Evolutionary conservation across 2,888 invertebrate genomes (phyloP).

Genomic region (Cabera pusaria): DNA sequence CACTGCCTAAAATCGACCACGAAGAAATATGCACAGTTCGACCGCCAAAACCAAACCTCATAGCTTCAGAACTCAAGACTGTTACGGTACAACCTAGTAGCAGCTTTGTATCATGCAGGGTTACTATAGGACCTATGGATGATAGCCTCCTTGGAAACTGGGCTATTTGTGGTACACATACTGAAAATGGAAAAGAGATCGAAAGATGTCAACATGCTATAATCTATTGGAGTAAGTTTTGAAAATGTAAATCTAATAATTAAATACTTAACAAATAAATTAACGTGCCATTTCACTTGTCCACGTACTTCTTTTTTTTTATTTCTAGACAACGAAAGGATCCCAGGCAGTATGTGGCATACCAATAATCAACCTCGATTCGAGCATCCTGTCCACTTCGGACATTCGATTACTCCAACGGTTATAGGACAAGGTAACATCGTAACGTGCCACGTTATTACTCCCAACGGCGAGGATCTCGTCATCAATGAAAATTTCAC

Average conservation of each 20-base stretch:
- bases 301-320: too few species aligned
- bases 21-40: constrained; percentile 35
- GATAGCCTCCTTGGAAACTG: constrained; percentile 36
- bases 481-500: constrained; percentile 32
- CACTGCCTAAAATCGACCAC: constrained; percentile 30
- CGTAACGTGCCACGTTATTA: constrained; percentile 45
- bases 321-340: constrained; percentile 33
- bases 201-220: constrained; percentile 37
- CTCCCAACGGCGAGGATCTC: constrained; percentile 47
- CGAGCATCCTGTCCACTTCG: constrained; percentile 42
- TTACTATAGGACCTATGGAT: constrained; percentile 40
- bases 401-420: constrained; percentile 37
- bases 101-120: constrained; percentile 38
- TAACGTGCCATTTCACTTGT: too few species aligned
- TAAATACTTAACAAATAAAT: too few species aligned
- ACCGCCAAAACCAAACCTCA: constrained; percentile 20
- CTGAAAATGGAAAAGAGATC: constrained; percentile 18
- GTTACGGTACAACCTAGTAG: constrained; percentile 31
- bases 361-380: constrained; percentile 9
- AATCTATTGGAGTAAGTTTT: constrained; percentile 43
- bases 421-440: constrained; percentile 30
- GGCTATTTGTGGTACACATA: constrained; percentile 35
- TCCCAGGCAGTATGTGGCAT: constrained; percentile 30
- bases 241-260: too few species aligned
- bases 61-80: constrained; percentile 17